Conservation (phyloP, 1,140 invertebrate species). For the Meloidogyne floridensis region DNA sequence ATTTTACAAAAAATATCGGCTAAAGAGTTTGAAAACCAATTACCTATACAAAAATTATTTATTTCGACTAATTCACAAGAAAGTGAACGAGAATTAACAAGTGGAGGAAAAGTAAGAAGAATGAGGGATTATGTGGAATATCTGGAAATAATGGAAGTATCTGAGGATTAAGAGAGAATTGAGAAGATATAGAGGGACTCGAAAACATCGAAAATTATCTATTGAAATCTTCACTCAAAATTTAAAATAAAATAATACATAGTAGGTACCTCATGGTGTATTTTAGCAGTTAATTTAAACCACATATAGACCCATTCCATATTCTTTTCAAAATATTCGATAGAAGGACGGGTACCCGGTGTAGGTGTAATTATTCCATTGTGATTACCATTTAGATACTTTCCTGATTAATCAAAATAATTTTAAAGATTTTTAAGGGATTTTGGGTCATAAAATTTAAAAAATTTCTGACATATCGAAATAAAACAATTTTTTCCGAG, state of each 20-base stretch:
- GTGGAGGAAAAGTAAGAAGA: no score
- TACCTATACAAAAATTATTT: no score
- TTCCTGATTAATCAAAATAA: background rate
- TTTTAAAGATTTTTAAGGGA: background rate
- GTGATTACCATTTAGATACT: background rate
- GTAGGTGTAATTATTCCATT: background rate
- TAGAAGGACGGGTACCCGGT: background rate
- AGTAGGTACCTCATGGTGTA: constrained; percentile 54
- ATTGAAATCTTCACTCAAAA: no score
- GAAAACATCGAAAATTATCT: no score
- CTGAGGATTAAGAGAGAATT: no score
- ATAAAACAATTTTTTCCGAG: background rate
- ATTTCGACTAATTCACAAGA: no score
- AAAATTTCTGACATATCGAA: background rate
- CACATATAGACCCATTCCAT: constrained; percentile 63
- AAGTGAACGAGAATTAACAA: no score
- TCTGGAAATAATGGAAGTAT: no score
- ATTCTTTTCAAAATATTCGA: constrained; percentile 38
- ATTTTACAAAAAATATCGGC: no score
- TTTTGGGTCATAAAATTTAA: background rate
- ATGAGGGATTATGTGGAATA: no score
- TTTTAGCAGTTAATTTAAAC: constrained; percentile 59
- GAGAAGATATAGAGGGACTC: no score
- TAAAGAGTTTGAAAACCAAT: no score
- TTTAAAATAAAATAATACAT: background rate